A percentile compares a stretch with the other conserved stretches of the same genome.
Conservation (phyloP, 2,888 invertebrate species). For the Therioaphis trifolii region DNA sequence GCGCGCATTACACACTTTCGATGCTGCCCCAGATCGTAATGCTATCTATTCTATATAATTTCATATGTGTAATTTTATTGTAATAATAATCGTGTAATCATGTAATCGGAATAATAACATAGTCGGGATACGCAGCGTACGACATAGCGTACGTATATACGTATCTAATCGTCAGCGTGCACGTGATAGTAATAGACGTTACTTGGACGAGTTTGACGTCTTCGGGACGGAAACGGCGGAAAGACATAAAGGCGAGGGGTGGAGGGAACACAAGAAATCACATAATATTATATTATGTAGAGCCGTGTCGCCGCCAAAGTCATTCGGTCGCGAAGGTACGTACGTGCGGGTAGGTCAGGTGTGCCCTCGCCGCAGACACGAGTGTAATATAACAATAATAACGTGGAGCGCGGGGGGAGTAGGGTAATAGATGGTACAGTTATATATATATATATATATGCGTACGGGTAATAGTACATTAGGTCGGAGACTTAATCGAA, state of each 20-base stretch:
- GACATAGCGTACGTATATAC: neutral
- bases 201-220: neutral
- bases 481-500: too few species aligned
- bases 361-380: too few species aligned
- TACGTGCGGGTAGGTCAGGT: too few species aligned
- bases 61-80: conserved; percentile 27
- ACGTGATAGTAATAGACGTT: neutral
- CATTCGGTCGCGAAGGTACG: too few species aligned
- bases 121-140: neutral
- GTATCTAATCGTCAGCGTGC: neutral
- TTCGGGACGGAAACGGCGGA: neutral
- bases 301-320: neutral
- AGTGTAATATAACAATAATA: conserved; percentile 19
- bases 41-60: too few species aligned
- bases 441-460: too few species aligned
- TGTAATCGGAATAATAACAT: conserved; percentile 21
- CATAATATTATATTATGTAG: neutral
- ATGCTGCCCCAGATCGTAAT: conserved; percentile 48
- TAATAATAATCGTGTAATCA: conserved; percentile 25
- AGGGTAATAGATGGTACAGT: too few species aligned
- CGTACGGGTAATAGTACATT: too few species aligned
- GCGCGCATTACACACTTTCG: conserved; percentile 8
- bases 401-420: too few species aligned
- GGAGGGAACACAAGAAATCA: conserved; percentile 26
- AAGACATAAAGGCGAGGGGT: neutral